Percentiles rank a stretch among this genome's conserved stretches.
These are phyloP conservation scores for Delia radicum DNA, from an alignment of 1,140 invertebrate species.

Conservation along the genomic window DNA sequence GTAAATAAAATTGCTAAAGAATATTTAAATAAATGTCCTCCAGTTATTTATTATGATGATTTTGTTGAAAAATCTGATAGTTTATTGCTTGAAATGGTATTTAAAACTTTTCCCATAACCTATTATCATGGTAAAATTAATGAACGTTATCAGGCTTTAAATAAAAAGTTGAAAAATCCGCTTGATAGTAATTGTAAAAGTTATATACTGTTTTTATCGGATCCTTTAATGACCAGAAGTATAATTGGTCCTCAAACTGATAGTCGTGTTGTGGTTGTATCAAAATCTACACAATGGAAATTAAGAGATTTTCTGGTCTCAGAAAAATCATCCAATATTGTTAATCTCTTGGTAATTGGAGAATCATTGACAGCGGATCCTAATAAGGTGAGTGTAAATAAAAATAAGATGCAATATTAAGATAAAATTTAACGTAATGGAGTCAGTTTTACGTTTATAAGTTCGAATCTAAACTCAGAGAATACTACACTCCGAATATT, in stretches of 20 bases:
- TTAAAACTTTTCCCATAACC: constrained; percentile 61
- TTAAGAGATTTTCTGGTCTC: constrained; percentile 66
- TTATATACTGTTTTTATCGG: constrained; percentile 66
- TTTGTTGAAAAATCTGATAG: constrained; percentile 59
- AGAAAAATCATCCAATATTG: constrained; percentile 62
- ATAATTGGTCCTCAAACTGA: constrained; percentile 62
- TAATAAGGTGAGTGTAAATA: constrained; percentile 38
- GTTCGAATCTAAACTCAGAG: too few species aligned
- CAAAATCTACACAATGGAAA: constrained; percentile 69
- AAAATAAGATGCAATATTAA: constrained; percentile 33
- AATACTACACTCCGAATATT: too few species aligned
- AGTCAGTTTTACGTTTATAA: too few species aligned
- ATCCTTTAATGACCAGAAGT: constrained; percentile 60
- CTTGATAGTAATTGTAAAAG: constrained; percentile 60
- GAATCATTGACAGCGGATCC: constrained; percentile 60
- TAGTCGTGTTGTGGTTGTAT: constrained; percentile 64
- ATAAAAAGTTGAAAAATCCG: constrained; percentile 35
- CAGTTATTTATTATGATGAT: constrained; percentile 65
- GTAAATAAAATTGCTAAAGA: constrained; percentile 60
- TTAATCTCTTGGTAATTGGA: constrained; percentile 67
- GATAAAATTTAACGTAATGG: too few species aligned
- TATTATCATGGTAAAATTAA: constrained; percentile 64
- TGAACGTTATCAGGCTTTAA: constrained; percentile 42
- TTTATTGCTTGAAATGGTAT: constrained; percentile 60
- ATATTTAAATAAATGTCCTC: constrained; percentile 63